phyloP scores from a whole-genome alignment of 2,888 invertebrate genomes.

The Hydriomena furcata region DNA sequence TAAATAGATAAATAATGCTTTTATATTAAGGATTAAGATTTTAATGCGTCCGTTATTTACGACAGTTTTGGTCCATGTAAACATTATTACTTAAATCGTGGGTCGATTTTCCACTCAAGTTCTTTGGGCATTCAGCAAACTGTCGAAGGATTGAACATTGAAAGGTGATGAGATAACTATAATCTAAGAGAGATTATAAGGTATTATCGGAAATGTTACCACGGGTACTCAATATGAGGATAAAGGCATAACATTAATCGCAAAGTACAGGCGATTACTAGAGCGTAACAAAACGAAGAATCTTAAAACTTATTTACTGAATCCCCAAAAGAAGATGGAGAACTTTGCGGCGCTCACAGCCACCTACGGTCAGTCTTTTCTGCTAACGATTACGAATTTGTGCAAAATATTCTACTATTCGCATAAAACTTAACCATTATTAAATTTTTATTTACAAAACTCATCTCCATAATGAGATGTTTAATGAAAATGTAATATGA shows the following conservation, averaged over 20 bases:
- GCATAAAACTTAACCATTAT: conserved; percentile 70
- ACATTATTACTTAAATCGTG: conserved; percentile 77
- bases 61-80: conserved; percentile 83
- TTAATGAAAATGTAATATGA: conserved; percentile 55
- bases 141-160: conserved; percentile 20
- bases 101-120: conserved; percentile 55
- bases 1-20: conserved; percentile 78
- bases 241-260: conserved; percentile 24
- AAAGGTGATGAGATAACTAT: conserved; percentile 8
- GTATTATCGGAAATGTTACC: conserved; percentile 11
- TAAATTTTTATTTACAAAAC: conserved; percentile 77
- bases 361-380: conserved; percentile 82
- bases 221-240: conserved; percentile 21
- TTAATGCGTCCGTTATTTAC: conserved; percentile 78
- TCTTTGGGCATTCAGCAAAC: conserved; percentile 62
- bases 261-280: conserved; percentile 14
- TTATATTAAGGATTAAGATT: conserved; percentile 77
- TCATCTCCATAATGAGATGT: conserved; percentile 56
- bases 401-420: conserved; percentile 81
- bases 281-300: conserved; percentile 14
- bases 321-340: conserved; percentile 63
- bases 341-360: conserved; percentile 69
- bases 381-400: conserved; percentile 80
- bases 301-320: conserved; percentile 44
- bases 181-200: conserved; percentile 16